These are phyloP conservation scores for Verasper variegatus DNA, from an alignment of 2,113 vertebrate species.

Conservation along the genomic window DNA sequence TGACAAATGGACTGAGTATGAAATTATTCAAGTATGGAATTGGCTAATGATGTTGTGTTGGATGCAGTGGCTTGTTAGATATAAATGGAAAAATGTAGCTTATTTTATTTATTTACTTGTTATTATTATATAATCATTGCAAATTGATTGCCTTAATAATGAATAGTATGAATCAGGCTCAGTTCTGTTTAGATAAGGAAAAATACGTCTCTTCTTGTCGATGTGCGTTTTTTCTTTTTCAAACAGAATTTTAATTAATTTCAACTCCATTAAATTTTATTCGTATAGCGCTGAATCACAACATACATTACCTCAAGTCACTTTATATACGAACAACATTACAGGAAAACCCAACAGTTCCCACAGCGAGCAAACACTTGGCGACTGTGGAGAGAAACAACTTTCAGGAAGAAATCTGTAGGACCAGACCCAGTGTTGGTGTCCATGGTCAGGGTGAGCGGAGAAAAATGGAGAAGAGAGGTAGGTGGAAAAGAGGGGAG, in stretches of 20 bases:
- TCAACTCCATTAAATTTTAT: background rate
- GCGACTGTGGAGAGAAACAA: too few relatives aligned
- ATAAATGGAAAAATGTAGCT: constrained; percentile 4
- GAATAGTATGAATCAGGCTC: background rate
- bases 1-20: too few relatives aligned
- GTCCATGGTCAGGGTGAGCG: too few relatives aligned
- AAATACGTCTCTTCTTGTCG: background rate
- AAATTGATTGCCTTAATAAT: constrained; percentile 9
- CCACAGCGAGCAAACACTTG: too few relatives aligned
- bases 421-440: too few relatives aligned
- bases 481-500: too few relatives aligned
- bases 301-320: background rate
- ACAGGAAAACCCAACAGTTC: too few relatives aligned
- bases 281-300: background rate
- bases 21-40: constrained; percentile 29
- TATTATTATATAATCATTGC: background rate
- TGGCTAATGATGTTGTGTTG: constrained; percentile 15
- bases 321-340: too few relatives aligned
- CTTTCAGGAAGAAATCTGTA: too few relatives aligned
- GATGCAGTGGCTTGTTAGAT: constrained; percentile 15
- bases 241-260: too few relatives aligned
- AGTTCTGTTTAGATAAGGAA: background rate
- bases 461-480: too few relatives aligned
- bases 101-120: too few relatives aligned
- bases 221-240: background rate